Conservation (phyloP, 2,888 invertebrate species). For the Lasioglossum villosulum region DNA sequence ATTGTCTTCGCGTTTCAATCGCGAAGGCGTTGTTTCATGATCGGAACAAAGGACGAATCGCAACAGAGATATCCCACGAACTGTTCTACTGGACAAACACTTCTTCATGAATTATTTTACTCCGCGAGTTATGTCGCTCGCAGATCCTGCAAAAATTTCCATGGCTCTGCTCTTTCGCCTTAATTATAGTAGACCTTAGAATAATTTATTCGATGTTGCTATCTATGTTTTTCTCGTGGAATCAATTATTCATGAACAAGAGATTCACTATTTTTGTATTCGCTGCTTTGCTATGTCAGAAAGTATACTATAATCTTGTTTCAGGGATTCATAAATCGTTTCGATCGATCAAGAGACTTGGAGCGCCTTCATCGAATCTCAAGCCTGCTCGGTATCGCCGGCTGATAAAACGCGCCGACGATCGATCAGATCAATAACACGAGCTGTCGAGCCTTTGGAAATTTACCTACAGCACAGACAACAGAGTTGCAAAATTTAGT, state of each 20-base stretch:
- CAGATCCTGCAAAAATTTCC: background rate
- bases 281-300: background rate
- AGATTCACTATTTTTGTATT: background rate
- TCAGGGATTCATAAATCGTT: background rate
- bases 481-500: background rate
- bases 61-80: background rate
- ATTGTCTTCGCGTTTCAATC: background rate
- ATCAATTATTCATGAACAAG: background rate
- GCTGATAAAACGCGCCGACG: background rate
- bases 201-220: background rate
- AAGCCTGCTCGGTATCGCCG: background rate
- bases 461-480: background rate
- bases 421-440: background rate
- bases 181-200: background rate
- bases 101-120: background rate
- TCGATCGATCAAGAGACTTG: background rate
- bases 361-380: background rate
- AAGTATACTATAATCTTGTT: background rate
- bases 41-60: background rate
- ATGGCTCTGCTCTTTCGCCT: background rate
- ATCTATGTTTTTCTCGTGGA: background rate
- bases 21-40: background rate
- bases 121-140: background rate
- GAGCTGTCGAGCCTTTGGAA: background rate
- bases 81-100: background rate